phyloP scores from a whole-genome alignment of 2,888 invertebrate species.

The Cosmia trapezina region DNA sequence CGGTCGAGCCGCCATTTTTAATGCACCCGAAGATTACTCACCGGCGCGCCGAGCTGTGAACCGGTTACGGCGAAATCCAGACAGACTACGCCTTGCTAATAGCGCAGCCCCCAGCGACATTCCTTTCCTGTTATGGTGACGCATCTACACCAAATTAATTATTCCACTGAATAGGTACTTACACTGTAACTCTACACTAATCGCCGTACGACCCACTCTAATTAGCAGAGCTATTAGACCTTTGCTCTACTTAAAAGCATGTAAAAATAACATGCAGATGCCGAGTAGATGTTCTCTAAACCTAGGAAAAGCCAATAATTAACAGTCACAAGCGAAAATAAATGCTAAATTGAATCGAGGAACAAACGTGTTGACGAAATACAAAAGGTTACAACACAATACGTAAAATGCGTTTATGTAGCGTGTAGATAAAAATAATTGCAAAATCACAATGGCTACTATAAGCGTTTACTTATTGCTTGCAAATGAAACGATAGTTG shows the following conservation, averaged over 20 bases:
- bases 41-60: conserved; percentile 55
- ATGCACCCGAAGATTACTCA: conserved; percentile 72
- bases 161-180: conserved; percentile 20
- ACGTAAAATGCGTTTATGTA: conserved; percentile 52
- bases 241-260: conserved; percentile 20
- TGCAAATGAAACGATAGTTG: conserved; percentile 70
- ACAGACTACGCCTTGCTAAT: conserved; percentile 52
- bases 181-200: conserved; percentile 26
- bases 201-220: conserved; percentile 19
- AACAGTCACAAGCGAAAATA: conserved; percentile 58
- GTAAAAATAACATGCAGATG: conserved; percentile 20
- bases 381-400: conserved; percentile 54
- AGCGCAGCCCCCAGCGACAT: conserved; percentile 56
- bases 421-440: conserved; percentile 65
- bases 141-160: conserved; percentile 44
- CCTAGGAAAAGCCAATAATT: conserved; percentile 58
- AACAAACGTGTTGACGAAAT: conserved; percentile 67
- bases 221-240: conserved; percentile 26
- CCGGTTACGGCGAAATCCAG: conserved; percentile 70
- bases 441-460: conserved; percentile 68
- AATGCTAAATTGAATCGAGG: conserved; percentile 65
- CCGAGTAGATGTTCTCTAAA: conserved; percentile 37
- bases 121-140: conserved; percentile 68
- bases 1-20: conserved; percentile 71
- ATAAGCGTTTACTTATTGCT: conserved; percentile 67